Evolutionary conservation across 2,113 vertebrate genomes (phyloP), one percentile per base, ranked within the genome.

Genomic region (Salvelinus alpinus): DNA sequence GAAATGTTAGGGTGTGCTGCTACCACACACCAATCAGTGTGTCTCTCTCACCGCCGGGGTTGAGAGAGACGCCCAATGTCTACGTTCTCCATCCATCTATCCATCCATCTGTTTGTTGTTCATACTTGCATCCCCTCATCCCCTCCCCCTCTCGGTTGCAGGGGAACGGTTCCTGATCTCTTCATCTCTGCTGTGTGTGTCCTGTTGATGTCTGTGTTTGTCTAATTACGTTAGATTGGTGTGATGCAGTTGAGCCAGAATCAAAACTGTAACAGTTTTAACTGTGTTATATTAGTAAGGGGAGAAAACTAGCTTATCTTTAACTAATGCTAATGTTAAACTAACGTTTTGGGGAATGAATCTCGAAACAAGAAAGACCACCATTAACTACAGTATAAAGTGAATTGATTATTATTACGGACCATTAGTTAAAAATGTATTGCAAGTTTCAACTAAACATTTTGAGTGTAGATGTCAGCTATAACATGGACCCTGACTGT

Each of bases 81-180:
- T 47, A 22, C 24, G 11, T 75, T 4, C 29, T 29, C 29, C 3
- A 4, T 71, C 34, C 13, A 64, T 68, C 38, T 72, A 31, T 77
- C 71, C 4, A 54, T 62, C 57, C 44, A 74, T 72, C 18, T 71
- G 62, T 59, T 18, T 48, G 76, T 74, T 29, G 34, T 31, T 64
- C 29, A 27, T 59, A 82, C 77, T 74, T 68, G 51, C 80, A 77
- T 87, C 69, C 87, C 82, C 78, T 80, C 88, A 89, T 3, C 86
- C 25, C 82, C 75, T 47, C 69, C 22, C 12, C 48, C 74, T 76
- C n/a, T 64, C 70, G 44, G 60, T 78, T 77, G 59, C 48, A 60
- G 57, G 66, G 11, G 25, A 59, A 6, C 14, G n/a, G 20, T 51
- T 34, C 82, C 75, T 78, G 59, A 84, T 80, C 66, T 22, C 2